Conservation (phyloP, 2,888 invertebrate genomes). For the Drosophila picticornis region DNA sequence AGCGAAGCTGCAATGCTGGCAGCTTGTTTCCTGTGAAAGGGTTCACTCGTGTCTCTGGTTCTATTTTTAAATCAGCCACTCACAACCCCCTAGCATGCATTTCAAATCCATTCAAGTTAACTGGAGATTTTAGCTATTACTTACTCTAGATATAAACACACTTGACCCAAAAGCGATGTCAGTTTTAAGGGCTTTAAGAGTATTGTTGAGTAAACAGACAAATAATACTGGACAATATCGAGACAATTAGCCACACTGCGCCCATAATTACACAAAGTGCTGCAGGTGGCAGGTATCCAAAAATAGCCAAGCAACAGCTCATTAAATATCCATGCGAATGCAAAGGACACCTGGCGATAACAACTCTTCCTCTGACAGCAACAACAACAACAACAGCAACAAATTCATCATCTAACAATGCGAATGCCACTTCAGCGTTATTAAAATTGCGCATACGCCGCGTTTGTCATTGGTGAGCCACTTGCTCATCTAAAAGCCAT, state of each 20-base stretch:
- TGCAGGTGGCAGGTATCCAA: constrained; percentile 11
- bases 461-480: constrained; percentile 35
- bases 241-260: constrained; percentile 30
- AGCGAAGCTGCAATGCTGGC: constrained; percentile 15
- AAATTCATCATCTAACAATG: constrained; percentile 34
- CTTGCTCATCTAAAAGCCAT: constrained; percentile 63
- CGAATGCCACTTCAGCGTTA: constrained; percentile 62
- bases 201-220: constrained; percentile 37
- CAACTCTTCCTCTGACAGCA: constrained; percentile 24
- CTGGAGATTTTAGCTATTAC: not conserved
- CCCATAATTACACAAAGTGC: constrained; percentile 46
- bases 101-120: constrained; percentile 41
- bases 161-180: constrained; percentile 1
- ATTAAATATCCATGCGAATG: constrained; percentile 63
- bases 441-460: constrained; percentile 74
- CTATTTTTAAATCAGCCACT: constrained; percentile 53
- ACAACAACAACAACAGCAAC: constrained; percentile 10
- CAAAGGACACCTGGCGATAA: constrained; percentile 31
- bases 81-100: constrained; percentile 31
- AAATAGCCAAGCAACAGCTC: constrained; percentile 43
- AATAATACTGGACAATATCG: constrained; percentile 10
- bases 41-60: constrained; percentile 17
- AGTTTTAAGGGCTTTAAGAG: not conserved
- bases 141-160: constrained; percentile 5
- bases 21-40: constrained; percentile 39